A percentile compares a stretch with the other conserved stretches of the same genome.
Evolutionary conservation across 64 coral and sea anemone genomes (phyloP).

Genomic region (Montipora capricornis): DNA sequence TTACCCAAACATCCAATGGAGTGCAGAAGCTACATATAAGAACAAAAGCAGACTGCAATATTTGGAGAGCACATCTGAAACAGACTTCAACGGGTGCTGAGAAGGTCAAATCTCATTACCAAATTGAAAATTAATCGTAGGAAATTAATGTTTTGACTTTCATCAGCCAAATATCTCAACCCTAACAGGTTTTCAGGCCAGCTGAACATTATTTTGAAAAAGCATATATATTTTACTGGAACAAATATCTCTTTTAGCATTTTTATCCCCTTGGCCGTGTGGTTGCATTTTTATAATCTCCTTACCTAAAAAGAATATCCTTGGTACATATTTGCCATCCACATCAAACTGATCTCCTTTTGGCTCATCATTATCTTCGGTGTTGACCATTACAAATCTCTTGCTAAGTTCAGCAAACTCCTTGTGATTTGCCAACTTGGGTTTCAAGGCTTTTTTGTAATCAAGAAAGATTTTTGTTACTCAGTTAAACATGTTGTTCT

Average conservation of each 20-base stretch:
- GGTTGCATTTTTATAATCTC: neutral
- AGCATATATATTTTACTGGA: too few species aligned
- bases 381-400: constrained; percentile 91
- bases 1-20: too few species aligned
- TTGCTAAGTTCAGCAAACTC: constrained; percentile 73
- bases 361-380: constrained; percentile 73
- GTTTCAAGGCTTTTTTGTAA: constrained; percentile 63
- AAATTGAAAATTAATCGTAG: neutral
- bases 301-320: constrained; percentile 86
- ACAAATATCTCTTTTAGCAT: too few species aligned
- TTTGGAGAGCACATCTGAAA: neutral
- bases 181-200: too few species aligned
- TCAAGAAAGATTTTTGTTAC: neutral
- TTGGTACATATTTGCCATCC: constrained; percentile 88
- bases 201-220: too few species aligned
- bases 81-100: neutral
- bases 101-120: neutral
- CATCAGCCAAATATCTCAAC: too few species aligned
- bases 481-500: neutral
- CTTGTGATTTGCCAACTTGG: constrained; percentile 64
- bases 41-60: neutral
- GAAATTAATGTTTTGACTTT: too few species aligned
- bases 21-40: neutral
- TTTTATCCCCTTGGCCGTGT: too few species aligned
- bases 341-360: constrained; percentile 81